These are phyloP conservation scores for Lacerta agilis DNA, from an alignment of 2,797 vertebrate genomes.

Conservation along the genomic window DNA sequence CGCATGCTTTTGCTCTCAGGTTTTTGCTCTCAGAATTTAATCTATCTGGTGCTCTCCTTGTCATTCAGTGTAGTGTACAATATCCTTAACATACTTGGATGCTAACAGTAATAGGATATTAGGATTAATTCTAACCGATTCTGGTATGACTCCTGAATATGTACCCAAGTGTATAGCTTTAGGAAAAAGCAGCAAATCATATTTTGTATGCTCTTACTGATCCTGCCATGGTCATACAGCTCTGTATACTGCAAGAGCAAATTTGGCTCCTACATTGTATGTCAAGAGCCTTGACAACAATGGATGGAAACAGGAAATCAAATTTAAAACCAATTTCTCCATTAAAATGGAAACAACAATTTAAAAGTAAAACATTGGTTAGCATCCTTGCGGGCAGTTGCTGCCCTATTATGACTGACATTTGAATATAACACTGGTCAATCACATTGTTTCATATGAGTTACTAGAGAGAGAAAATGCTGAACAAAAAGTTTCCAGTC, in stretches of 20 bases:
- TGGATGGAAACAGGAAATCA: not conserved
- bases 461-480: not conserved
- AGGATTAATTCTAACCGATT: conserved; percentile 25
- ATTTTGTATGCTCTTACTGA: not conserved
- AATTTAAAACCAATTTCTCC: not conserved
- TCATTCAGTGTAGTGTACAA: conserved; percentile 8
- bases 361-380: conserved; percentile 27
- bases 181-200: conserved; percentile 4
- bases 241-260: not conserved
- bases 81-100: not conserved
- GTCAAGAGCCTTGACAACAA: not conserved
- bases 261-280: not conserved
- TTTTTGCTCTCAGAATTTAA: conserved; percentile 10
- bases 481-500: conserved; percentile 2
- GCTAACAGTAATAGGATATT: conserved; percentile 19
- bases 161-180: not conserved
- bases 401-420: conserved; percentile 10
- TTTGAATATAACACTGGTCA: not conserved
- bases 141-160: conserved; percentile 34
- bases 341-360: not conserved
- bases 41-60: not conserved
- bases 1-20: conserved; percentile 3
- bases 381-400: not conserved
- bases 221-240: not conserved
- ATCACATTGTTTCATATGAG: rapidly evolving